Base-by-base conservation (phyloP, 1,140 invertebrate species). In the Arctopsyche grandis region DNA sequence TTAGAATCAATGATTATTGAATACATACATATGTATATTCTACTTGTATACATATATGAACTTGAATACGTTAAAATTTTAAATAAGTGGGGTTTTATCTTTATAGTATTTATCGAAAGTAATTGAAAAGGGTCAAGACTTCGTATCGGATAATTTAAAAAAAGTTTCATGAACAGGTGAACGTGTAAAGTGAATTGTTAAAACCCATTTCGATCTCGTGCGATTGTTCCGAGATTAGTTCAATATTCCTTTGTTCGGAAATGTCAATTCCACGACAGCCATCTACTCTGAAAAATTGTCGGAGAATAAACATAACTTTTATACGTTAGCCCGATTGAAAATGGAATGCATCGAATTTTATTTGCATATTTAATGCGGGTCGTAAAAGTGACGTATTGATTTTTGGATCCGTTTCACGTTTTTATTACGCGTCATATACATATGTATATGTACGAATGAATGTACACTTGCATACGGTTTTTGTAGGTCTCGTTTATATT, bases 401-500 rank as follows among this genome's bases (percentile, higher is more conserved):
- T 56, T 74, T 19, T 14, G 43, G 16, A 44, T 16, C 5, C 46
- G 56, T 74, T 74, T 56, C 46, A 9, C 48, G 71, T 56, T 74
- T 74, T 43, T 74, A 56, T 74, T 74, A 48, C 46, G n/a, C 44
- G 52, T 56, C 24, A 26, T 71, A 44, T 71, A 66, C 22, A 22
- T 66, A 22, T 26, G 24, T 24, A 71, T 74, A 52, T 77, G n/a
- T n/a, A n/a, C n/a, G n/a, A n/a, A n/a, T n/a, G n/a, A n/a, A 26
- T 71, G 19, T 71, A 66, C 22, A 22, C 26, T 9, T 26, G 24
- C 14, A 71, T 74, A 52, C 69, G 21, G 69, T 77, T 77, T 77
- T 77, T 14, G 60, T 16, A 9, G 29, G 19, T 66, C 63, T 19
- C 63, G 66, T 52, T 66, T 77, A 77, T 77, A 77, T 77, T 69